phyloP scores from a whole-genome alignment of 2,888 invertebrate genomes.

The Zaprionus obscuricornis region DNA sequence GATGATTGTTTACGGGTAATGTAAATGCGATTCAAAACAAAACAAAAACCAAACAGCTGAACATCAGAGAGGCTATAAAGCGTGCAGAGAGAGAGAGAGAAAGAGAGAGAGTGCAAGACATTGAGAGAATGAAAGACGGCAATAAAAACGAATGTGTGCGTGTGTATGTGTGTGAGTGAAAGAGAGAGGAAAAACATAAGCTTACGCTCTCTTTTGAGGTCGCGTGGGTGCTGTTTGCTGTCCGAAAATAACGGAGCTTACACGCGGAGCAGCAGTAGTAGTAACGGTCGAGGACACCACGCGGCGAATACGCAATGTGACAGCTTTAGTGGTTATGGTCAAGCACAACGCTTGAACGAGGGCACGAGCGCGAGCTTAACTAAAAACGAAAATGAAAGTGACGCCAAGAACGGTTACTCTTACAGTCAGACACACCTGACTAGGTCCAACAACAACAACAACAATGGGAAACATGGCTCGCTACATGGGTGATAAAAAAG shows the following conservation, averaged over 20 bases:
- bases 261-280: constrained; percentile 19
- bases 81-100: constrained; percentile 1
- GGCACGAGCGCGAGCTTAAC: constrained; percentile 49
- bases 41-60: constrained; percentile 65
- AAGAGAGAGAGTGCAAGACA: constrained; percentile 9
- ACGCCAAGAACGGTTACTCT: constrained; percentile 51
- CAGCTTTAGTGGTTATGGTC: constrained; percentile 80
- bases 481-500: constrained; percentile 20
- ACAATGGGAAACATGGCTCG: constrained; percentile 17
- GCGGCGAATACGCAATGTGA: constrained; percentile 79
- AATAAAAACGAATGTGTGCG: constrained; percentile 5
- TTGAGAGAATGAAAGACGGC: constrained; percentile 5
- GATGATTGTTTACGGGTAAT: constrained; percentile 38
- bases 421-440: constrained; percentile 45
- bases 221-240: constrained; percentile 40
- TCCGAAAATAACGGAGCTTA: constrained; percentile 40
- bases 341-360: constrained; percentile 74
- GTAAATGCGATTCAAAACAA: constrained; percentile 65
- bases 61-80: constrained; percentile 6
- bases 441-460: constrained; percentile 25
- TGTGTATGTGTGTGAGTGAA: not conserved
- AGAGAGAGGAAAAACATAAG: constrained; percentile 10
- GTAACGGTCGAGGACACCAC: constrained; percentile 62
- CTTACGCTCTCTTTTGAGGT: constrained; percentile 28
- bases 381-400: constrained; percentile 54